phyloP scores from a whole-genome alignment of 1,140 invertebrate species.

The Hylaeus anthracinus region DNA sequence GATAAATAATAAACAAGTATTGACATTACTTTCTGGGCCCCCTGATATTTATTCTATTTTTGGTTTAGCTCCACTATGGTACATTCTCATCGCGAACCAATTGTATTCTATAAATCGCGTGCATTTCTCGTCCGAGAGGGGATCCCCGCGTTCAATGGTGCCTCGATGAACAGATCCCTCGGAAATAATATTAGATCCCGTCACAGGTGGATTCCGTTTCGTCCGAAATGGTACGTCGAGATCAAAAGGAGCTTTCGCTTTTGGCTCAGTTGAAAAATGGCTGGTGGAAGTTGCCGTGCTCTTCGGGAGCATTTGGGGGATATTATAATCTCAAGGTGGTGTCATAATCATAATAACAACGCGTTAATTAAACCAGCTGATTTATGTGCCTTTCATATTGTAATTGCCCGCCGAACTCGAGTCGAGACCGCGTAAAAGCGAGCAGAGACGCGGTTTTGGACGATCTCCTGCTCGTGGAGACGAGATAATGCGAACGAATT shows the following conservation, averaged over 20 bases:
- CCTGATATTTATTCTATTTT: too few relatives aligned
- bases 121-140: too few relatives aligned
- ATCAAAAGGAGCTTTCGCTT: constrained; percentile 1
- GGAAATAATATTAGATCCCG: not conserved
- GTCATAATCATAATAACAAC: constrained; percentile 79
- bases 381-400: constrained; percentile 80
- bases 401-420: constrained; percentile 79
- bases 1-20: too few relatives aligned
- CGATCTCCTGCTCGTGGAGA: constrained; percentile 69
- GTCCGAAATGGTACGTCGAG: not conserved
- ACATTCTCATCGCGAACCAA: too few relatives aligned
- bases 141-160: not conserved
- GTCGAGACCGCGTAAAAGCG: constrained; percentile 59
- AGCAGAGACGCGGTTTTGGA: constrained; percentile 58
- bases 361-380: constrained; percentile 78
- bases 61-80: too few relatives aligned
- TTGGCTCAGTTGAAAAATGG: constrained; percentile 48
- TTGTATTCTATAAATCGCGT: too few relatives aligned
- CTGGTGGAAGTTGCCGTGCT: constrained; percentile 8
- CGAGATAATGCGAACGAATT: constrained; percentile 76
- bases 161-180: not conserved
- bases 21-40: too few relatives aligned
- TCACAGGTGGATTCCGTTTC: not conserved
- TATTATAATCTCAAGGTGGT: constrained; percentile 70
- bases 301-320: constrained; percentile 50